Evolutionary conservation across 1,140 invertebrate species (phyloP), one percentile per base, ranked within the genome.

Genomic region (Heliconius nattereri): DNA sequence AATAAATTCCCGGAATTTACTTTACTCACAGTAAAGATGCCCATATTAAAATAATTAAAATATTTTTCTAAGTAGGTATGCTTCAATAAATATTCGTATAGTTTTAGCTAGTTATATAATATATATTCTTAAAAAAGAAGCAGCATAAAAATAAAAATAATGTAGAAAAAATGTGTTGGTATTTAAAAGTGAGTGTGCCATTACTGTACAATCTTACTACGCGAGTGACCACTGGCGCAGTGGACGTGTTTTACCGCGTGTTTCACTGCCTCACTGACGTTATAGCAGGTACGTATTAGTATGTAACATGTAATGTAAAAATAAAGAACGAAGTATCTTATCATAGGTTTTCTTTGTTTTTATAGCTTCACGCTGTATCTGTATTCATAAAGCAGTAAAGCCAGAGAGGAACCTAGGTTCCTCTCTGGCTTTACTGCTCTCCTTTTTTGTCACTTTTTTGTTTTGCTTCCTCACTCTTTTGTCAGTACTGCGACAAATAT

Each of bases 141-240:
- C 40, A 75, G 29, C 7, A 73, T 29, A 7, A 26, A 66, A 19
- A 66, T 26, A 29, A 26, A 66, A 26, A 66, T 66, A 19, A 66
- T 66, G 60, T 37, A 70, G 23, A 57, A 81, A 73, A 73, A 95
- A 52, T 94, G 94, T 95, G 94, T 74, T 95, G 93, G 93, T 94
- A 90, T 87, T 60, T 94, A 5, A 91, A 89, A 88, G 85, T 94
- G 82, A 90, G 91, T 76, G 90, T 92, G 1, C 92, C 94, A 0
- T 79, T 95, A 9, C 81, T 91, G 73, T 88, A 90, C 66, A 95
- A 95, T 73, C 81, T 95, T 52, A 89, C 84, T 0, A 79, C 77
- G 1, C 70, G 94, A 9, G 76, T 89, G 0, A 87, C 81, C 0
- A 84, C 86, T n/a, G 84, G 82, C 8, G 75, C 87, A 0, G 83